phyloP scores from a whole-genome alignment of 2,888 invertebrate species.

The Lochmaea crataegi region DNA sequence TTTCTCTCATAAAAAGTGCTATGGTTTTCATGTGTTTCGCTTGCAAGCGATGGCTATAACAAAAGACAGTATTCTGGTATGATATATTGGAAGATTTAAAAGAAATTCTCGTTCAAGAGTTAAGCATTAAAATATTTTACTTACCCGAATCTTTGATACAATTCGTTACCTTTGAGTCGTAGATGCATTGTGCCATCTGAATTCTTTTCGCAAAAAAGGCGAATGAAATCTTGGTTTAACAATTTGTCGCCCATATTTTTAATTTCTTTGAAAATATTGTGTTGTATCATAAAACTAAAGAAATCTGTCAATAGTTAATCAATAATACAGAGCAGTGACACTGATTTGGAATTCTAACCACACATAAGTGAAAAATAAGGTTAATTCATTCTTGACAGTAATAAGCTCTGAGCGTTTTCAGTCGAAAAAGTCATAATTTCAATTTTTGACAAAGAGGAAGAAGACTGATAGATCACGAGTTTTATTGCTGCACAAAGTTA shows the following conservation, averaged over 20 bases:
- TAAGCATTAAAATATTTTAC: not conserved
- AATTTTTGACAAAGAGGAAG: too few species aligned
- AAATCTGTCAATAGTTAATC: not conserved
- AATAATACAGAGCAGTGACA: too few species aligned
- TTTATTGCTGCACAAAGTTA: too few species aligned
- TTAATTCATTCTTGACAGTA: too few species aligned
- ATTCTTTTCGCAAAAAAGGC: constrained; percentile 66
- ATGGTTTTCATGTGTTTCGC: constrained; percentile 68
- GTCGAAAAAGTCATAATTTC: too few species aligned
- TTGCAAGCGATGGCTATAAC: constrained; percentile 59
- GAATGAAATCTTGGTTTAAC: constrained; percentile 54
- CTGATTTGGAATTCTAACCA: too few species aligned
- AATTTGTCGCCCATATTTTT: constrained; percentile 32
- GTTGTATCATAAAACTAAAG: not conserved
- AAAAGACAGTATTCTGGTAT: too few species aligned
- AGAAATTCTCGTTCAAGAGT: not conserved
- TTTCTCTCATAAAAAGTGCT: constrained; percentile 65
- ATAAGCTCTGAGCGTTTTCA: too few species aligned
- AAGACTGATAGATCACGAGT: too few species aligned
- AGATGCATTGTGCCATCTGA: constrained; percentile 69
- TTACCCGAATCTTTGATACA: constrained; percentile 64
- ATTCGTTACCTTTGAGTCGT: constrained; percentile 68
- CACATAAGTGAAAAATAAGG: too few species aligned
- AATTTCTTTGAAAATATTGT: too few species aligned
- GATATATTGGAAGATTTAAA: not conserved